A percentile compares a stretch with the other conserved stretches of the same genome.
Evolutionary conservation across 2,113 vertebrate genomes (phyloP).

Genomic region (Corydoras maculifer): DNA sequence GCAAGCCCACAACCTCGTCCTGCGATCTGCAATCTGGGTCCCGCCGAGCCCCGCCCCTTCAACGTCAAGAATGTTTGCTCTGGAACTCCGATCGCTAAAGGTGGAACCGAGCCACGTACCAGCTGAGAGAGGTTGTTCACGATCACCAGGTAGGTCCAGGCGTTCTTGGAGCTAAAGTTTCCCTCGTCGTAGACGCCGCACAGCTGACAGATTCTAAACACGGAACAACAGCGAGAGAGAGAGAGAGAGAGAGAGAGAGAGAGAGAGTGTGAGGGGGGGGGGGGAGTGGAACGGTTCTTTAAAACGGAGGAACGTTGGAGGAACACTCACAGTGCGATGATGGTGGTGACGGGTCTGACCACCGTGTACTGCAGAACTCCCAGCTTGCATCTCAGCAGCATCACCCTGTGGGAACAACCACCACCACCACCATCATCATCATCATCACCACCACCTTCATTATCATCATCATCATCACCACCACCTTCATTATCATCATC

Average conservation of each 20-base stretch:
- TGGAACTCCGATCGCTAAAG: too few relatives aligned
- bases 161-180: constrained; percentile 89
- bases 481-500: too few relatives aligned
- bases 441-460: too few relatives aligned
- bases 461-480: too few relatives aligned
- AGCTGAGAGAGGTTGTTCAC: constrained; percentile 95
- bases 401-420: constrained; percentile 67
- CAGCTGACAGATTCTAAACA: constrained; percentile 82
- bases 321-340: constrained; percentile 91
- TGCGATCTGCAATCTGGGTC: too few relatives aligned
- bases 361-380: constrained; percentile 96
- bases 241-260: neutral
- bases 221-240: neutral
- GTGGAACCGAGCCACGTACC: constrained; percentile 63
- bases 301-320: neutral
- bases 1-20: too few relatives aligned
- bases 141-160: constrained; percentile 98
- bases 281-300: neutral
- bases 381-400: constrained; percentile 89
- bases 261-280: too few relatives aligned
- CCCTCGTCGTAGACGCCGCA: constrained; percentile 88
- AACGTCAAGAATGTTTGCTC: too few relatives aligned
- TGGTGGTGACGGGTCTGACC: constrained; percentile 88
- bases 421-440: too few relatives aligned
- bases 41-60: too few relatives aligned